Evolutionary conservation across 2,888 invertebrate species (phyloP), one percentile per base, ranked within the genome.

Genomic region (Diachrysia chrysitis): DNA sequence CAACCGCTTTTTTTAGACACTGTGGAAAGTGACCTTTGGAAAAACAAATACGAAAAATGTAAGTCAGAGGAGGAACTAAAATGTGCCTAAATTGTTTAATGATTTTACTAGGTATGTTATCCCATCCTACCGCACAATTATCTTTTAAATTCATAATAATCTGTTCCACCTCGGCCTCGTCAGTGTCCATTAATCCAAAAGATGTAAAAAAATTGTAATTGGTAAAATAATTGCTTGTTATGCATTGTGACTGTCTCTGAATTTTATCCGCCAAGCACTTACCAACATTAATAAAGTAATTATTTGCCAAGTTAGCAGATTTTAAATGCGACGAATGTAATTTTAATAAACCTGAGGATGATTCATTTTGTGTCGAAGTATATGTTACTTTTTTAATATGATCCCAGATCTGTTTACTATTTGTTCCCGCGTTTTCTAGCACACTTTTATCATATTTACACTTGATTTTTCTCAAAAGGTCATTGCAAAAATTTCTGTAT

Each of bases 401-500:
- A 1, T 46, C 17, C 46, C 46, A 46, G 16, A 17, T 46, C 17
- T 46, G n/a, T 46, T 46, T 46, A 46, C 46, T 46, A 46, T 46
- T n/a, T 7, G 46, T 46, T 17, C 17, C 46, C n/a, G 46, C 17
- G 6, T 46, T 46, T 46, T 46, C 46, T 17, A 46, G 6, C 46
- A 17, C 46, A 46, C 17, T 17, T 46, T 46, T 17, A 46, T 46
- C 46, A 17, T 46, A 46, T n/a, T 17, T 46, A 3, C 7, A 17
- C 23, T 58, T 58, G 9, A 54, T 9, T n/a, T 62, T 55, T 25
- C 25, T 59, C 12, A 32, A 14, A 3, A 51, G 23, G 1, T 51
- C 29, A 21, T 42, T 58, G 23, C 58, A 42, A 23, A 42, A 58
- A 10, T 37, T 37, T 21, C 57, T 10, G 16, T 57, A 37, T 37